Percentiles rank a stretch among this genome's conserved stretches.
phyloP scores from a whole-genome alignment of 2,113 vertebrate species.

The Oreochromis aureus region DNA sequence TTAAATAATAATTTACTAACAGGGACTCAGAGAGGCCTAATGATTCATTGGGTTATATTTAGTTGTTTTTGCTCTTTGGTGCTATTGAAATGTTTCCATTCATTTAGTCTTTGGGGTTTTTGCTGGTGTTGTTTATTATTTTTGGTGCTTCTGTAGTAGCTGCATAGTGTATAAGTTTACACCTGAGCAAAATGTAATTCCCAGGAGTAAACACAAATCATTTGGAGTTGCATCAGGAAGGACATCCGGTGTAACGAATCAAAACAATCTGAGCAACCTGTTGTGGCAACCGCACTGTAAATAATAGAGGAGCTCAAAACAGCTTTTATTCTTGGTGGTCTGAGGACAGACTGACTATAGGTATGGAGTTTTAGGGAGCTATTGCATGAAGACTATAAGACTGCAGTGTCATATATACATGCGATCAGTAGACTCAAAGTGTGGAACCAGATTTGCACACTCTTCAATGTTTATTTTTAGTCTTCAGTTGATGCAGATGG shows the following conservation, averaged over 20 bases:
- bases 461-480: not conserved
- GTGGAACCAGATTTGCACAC: not conserved
- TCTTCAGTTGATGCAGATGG: not conserved
- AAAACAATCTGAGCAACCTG: not conserved
- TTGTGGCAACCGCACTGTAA: not conserved
- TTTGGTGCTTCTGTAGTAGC: not conserved
- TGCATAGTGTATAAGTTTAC: not conserved
- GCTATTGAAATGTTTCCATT: fast-evolving
- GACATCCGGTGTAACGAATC: not conserved
- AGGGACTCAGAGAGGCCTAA: not conserved
- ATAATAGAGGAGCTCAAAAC: not conserved
- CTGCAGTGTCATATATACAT: not conserved
- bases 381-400: not conserved
- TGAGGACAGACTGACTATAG: fast-evolving
- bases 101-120: not conserved
- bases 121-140: not conserved
- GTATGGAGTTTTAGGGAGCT: not conserved
- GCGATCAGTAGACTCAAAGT: not conserved
- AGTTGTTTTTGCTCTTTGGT: not conserved
- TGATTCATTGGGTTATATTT: not conserved
- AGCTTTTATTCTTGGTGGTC: not conserved
- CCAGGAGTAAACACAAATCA: not conserved
- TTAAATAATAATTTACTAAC: not conserved
- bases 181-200: not conserved
- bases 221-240: not conserved